These are phyloP conservation scores for Dysmachus trigonus DNA, from an alignment of 2,888 invertebrate genomes.

Conservation along the genomic window DNA sequence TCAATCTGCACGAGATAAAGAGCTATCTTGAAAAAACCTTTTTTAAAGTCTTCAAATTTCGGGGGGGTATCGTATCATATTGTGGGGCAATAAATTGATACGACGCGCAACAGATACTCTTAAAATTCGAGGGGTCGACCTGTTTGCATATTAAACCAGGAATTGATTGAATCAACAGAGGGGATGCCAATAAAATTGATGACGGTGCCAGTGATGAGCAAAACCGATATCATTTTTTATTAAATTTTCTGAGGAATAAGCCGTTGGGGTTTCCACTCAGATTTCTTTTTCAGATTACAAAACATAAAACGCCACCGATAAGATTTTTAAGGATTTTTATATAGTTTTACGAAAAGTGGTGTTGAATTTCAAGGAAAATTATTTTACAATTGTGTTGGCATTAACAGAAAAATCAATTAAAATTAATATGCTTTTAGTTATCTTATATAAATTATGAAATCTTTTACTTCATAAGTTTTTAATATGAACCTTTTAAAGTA, in stretches of 20 bases:
- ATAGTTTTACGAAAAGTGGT: background rate
- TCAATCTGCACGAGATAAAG: background rate
- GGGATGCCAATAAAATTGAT: constrained; percentile 45
- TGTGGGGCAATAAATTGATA: constrained; percentile 35
- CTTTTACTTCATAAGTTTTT: too few species aligned
- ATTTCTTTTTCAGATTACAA: background rate
- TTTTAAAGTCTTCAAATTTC: background rate
- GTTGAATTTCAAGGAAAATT: background rate
- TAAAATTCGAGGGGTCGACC: constrained; percentile 44
- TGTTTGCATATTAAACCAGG: constrained; percentile 56
- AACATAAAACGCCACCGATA: background rate
- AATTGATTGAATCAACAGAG: constrained; percentile 58
- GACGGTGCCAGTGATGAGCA: background rate
- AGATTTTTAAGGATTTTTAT: background rate
- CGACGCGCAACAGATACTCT: constrained; percentile 33
- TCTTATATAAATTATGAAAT: too few species aligned
- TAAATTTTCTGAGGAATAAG: background rate
- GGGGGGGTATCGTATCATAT: background rate
- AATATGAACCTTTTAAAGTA: too few species aligned
- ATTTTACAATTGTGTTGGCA: too few species aligned
- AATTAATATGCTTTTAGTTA: too few species aligned
- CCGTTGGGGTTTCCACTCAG: background rate
- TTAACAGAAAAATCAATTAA: too few species aligned
- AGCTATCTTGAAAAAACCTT: background rate
- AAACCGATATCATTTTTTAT: constrained; percentile 23